Percentiles rank a stretch among this genome's conserved stretches.
Evolutionary conservation across 2,888 invertebrate species (phyloP).

Genomic region (Melanostoma mellinum): DNA sequence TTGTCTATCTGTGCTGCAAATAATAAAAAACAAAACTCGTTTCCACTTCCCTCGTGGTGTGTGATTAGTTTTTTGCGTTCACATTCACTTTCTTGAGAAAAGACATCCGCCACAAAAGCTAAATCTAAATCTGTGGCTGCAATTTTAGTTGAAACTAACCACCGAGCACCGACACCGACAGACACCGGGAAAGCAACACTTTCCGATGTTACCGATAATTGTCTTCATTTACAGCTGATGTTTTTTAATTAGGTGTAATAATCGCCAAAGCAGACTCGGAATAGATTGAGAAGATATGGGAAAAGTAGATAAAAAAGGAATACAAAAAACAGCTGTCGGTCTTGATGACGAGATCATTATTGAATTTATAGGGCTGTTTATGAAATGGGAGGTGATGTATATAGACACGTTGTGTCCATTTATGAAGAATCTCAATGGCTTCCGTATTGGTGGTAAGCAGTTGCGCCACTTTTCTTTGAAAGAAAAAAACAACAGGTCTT

Average conservation of each 20-base stretch:
- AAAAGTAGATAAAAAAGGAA: conserved; percentile 2
- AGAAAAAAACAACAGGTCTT: conserved; percentile 43
- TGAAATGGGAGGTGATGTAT: conserved; percentile 23
- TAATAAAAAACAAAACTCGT: conserved; percentile 43
- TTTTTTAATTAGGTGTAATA: conserved; percentile 59
- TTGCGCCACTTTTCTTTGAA: conserved; percentile 23
- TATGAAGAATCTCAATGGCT: conserved; percentile 32
- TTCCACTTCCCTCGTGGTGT: conserved; percentile 44
- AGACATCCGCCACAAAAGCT: conserved; percentile 58
- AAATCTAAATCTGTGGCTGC: conserved; percentile 46
- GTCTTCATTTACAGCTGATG: conserved; percentile 54
- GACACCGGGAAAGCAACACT: conserved; percentile 1
- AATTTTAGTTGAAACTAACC: conserved; percentile 33
- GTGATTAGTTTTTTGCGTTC: conserved; percentile 55
- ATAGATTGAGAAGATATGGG: not conserved
- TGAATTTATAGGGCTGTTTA: conserved; percentile 34
- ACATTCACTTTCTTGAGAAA: conserved; percentile 67
- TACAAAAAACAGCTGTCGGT: not conserved
- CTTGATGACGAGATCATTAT: conserved; percentile 29
- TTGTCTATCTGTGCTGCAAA: conserved; percentile 20
- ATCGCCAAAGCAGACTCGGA: conserved; percentile 20
- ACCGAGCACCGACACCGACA: not conserved
- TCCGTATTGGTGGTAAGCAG: conserved; percentile 48
- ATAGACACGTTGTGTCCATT: conserved; percentile 10
- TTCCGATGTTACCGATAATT: conserved; percentile 48